A percentile compares a stretch with the other conserved stretches of the same genome.
Evolutionary conservation across 2,888 invertebrate genomes (phyloP).

Genomic region (Eupithecia insigniata): DNA sequence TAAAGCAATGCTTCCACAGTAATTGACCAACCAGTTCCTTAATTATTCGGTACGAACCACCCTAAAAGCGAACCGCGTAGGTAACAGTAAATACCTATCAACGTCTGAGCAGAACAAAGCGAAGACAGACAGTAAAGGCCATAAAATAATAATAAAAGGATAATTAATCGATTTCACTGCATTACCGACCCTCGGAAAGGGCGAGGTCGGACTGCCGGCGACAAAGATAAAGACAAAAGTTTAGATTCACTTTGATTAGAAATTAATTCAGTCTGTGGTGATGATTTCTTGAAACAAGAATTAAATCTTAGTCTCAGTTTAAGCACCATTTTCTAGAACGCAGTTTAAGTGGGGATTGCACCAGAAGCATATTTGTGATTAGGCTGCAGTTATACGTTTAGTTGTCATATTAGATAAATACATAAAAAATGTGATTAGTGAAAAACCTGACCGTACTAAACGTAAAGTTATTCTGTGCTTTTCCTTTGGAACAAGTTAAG

Average conservation of each 20-base stretch:
- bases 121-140: slow-evolving; percentile 51
- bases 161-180: slow-evolving; percentile 82
- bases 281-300: not conserved
- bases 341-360: not conserved
- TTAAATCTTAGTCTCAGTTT: not conserved
- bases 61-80: slow-evolving; percentile 23
- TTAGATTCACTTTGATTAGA: slow-evolving; percentile 8
- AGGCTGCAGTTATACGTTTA: not conserved
- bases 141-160: slow-evolving; percentile 83
- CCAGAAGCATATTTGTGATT: not conserved
- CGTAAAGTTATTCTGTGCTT: not conserved
- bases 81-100: slow-evolving; percentile 1
- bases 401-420: not conserved
- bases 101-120: slow-evolving; percentile 33
- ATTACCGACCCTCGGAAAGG: slow-evolving; percentile 74
- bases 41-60: not conserved
- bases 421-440: not conserved
- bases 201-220: slow-evolving; percentile 40
- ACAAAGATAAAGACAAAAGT: not conserved
- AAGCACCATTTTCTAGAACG: not conserved
- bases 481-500: no score
- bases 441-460: no score
- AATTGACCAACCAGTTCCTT: not conserved
- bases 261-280: slow-evolving; percentile 5
- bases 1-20: not conserved